Percentiles rank a stretch among this genome's conserved stretches.
These are phyloP conservation scores for Stigmatopora argus DNA, from an alignment of 2,113 vertebrate species.

Conservation along the genomic window DNA sequence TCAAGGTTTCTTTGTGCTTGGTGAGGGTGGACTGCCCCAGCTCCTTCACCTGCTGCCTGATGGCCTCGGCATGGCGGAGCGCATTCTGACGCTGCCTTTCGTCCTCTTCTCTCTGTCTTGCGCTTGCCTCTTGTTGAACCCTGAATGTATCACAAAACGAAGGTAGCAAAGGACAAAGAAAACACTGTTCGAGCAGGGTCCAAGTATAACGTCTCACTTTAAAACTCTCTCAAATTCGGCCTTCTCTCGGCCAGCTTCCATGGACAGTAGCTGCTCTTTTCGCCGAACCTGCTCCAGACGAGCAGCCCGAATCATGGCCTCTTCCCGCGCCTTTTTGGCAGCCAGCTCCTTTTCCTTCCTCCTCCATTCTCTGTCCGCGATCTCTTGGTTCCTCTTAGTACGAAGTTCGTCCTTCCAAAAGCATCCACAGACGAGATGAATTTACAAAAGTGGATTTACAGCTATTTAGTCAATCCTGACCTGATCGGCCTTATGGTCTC, in stretches of 20 bases:
- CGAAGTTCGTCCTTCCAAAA: constrained; percentile 75
- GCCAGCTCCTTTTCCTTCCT: constrained; percentile 71
- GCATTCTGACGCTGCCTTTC: constrained; percentile 51
- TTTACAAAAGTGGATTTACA: not conserved
- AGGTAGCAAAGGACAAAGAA: not conserved
- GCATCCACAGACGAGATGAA: not conserved
- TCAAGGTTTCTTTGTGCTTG: constrained; percentile 60
- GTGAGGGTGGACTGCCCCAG: constrained; percentile 59
- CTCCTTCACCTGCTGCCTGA: constrained; percentile 78
- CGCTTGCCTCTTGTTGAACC: constrained; percentile 62
- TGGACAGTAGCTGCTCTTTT: constrained; percentile 72
- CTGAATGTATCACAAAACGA: constrained; percentile 48
- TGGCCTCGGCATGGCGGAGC: constrained; percentile 46
- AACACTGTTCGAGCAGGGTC: not conserved
- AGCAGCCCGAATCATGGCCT: constrained; percentile 59
- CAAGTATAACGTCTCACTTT: constrained; percentile 62
- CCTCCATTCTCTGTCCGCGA: constrained; percentile 79
- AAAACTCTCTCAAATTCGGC: constrained; percentile 79
- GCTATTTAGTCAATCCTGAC: constrained; percentile 49
- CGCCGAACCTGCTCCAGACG: constrained; percentile 74
- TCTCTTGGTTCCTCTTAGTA: constrained; percentile 81
- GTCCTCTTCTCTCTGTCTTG: constrained; percentile 69
- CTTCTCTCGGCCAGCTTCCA: constrained; percentile 76
- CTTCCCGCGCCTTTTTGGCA: constrained; percentile 50
- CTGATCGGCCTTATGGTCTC: constrained; percentile 80